These are phyloP conservation scores for Rhodophaea formosa DNA, from an alignment of 2,888 invertebrate genomes.

Conservation along the genomic window DNA sequence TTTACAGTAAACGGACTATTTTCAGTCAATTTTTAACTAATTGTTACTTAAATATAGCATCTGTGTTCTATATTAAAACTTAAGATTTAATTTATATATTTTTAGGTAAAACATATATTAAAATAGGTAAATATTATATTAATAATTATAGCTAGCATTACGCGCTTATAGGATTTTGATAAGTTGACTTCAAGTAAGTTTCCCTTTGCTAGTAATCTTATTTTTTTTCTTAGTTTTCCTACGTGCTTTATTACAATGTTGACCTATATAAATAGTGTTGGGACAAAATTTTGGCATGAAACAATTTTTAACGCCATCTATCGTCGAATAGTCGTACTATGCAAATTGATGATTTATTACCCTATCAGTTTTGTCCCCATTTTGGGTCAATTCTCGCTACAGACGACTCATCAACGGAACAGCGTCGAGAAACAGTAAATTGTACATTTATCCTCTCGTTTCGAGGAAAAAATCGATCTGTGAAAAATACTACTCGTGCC, in stretches of 20 bases:
- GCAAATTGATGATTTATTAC: conserved; percentile 41
- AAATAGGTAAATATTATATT: too few species aligned
- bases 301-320: conserved; percentile 57
- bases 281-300: neutral
- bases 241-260: neutral
- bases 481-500: conserved; percentile 58
- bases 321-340: conserved; percentile 56
- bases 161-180: neutral
- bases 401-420: conserved; percentile 38
- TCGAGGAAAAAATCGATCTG: conserved; percentile 59
- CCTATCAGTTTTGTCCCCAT: conserved; percentile 54
- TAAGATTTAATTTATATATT: neutral
- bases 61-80: neutral
- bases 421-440: conserved; percentile 33
- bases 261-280: neutral
- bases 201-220: too few species aligned
- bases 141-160: neutral
- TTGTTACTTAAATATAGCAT: conserved; percentile 37
- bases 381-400: conserved; percentile 56
- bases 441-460: conserved; percentile 45
- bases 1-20: conserved; percentile 71
- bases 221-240: neutral
- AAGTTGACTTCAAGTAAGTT: too few species aligned
- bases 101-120: neutral
- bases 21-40: conserved; percentile 68